Evolutionary conservation across 2,888 invertebrate genomes (phyloP).

Genomic region (Dicyrtoma fusca): DNA sequence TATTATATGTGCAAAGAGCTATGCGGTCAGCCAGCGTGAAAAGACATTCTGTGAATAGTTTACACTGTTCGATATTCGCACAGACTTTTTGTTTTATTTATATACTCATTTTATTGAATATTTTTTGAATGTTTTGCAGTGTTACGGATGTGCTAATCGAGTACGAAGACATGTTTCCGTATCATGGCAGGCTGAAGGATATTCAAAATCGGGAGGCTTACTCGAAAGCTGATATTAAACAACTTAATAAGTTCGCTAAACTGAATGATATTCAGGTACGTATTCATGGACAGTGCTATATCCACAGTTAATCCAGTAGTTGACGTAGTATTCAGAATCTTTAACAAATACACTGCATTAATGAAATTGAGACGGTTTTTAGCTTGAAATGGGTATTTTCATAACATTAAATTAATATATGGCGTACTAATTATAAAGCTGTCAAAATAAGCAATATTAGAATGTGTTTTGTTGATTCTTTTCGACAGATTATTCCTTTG

Average conservation of each 20-base stretch:
- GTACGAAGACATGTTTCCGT: conserved; percentile 89
- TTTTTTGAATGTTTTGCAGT: too few species aligned
- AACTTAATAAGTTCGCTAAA: conserved; percentile 65
- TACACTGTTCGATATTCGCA: too few species aligned
- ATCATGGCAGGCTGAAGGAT: conserved; percentile 65
- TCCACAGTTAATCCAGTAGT: too few species aligned
- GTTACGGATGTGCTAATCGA: conserved; percentile 78
- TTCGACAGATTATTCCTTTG: conserved; percentile 69
- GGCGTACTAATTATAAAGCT: too few species aligned
- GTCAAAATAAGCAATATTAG: too few species aligned
- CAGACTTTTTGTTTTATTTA: too few species aligned
- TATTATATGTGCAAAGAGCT: too few species aligned
- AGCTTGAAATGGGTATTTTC: background rate
- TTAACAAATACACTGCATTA: conserved; percentile 13
- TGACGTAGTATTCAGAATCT: background rate
- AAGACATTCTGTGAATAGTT: too few species aligned
- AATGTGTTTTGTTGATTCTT: background rate
- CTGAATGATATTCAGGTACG: conserved; percentile 66
- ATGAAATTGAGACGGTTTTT: background rate
- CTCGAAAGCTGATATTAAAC: conserved; percentile 63
- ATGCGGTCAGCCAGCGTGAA: too few species aligned
- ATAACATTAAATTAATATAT: background rate
- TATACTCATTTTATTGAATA: too few species aligned
- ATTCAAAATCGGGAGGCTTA: conserved; percentile 71
- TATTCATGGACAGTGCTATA: background rate